Conservation (phyloP, 2,797 vertebrate species). For the Helostoma temminkii region DNA sequence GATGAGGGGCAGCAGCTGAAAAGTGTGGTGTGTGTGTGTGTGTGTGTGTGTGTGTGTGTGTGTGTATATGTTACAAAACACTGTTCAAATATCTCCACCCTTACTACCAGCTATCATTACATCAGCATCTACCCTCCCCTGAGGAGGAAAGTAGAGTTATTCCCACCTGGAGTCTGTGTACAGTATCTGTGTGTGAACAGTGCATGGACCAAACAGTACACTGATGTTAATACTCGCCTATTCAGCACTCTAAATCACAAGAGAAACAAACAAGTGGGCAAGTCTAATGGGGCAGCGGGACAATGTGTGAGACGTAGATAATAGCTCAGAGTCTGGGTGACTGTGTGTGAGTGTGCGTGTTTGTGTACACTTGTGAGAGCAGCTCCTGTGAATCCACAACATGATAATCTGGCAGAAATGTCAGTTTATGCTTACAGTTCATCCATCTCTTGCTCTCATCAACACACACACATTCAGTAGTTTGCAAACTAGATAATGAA, state of each 20-base stretch:
- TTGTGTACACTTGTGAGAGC: conserved; percentile 3
- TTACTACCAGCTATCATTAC: conserved; percentile 58
- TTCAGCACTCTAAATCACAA: conserved; percentile 37
- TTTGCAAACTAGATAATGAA: conserved; percentile 33
- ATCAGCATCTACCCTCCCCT: conserved; percentile 45
- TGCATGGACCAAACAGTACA: conserved; percentile 15
- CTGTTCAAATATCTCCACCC: conserved; percentile 52
- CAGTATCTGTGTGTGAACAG: conserved; percentile 1
- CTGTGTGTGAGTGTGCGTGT: conserved; percentile 11
- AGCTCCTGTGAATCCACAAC: conserved; percentile 27
- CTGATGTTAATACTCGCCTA: conserved; percentile 48
- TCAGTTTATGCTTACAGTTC: conserved; percentile 35
- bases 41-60: too few species aligned
- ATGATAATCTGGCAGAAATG: conserved; percentile 36
- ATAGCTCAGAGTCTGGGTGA: conserved; percentile 59
- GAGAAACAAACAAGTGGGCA: conserved; percentile 67
- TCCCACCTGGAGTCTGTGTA: conserved; percentile 40
- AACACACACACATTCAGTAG: conserved; percentile 2
- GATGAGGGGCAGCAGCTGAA: conserved; percentile 59
- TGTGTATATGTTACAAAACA: conserved; percentile 43
- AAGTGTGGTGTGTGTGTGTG: conserved; percentile 51
- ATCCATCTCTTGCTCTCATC: conserved; percentile 12
- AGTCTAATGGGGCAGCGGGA: conserved; percentile 51
- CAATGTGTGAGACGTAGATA: conserved; percentile 65
- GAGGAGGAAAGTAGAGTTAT: conserved; percentile 30